A percentile compares a stretch with the other conserved stretches of the same genome.
These are phyloP conservation scores for Cnemophilus loriae DNA, from an alignment of 2,113 vertebrate genomes.

Conservation along the genomic window DNA sequence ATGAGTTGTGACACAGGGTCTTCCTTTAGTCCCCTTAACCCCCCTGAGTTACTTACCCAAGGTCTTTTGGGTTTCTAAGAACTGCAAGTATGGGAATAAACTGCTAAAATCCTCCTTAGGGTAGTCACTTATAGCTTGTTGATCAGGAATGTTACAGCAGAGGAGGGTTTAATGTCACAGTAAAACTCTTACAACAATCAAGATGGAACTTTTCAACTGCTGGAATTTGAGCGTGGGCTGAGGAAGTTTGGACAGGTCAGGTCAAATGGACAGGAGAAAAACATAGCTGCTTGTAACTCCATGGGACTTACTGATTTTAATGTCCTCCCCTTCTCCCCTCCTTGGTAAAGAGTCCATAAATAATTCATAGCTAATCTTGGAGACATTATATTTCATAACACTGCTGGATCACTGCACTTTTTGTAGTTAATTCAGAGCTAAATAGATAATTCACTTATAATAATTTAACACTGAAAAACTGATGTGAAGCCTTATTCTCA, in stretches of 20 bases:
- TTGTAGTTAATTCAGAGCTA: background rate
- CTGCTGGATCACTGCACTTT: background rate
- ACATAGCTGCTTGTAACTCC: too few species aligned
- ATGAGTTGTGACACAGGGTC: background rate
- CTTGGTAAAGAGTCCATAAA: background rate
- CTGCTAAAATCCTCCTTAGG: background rate
- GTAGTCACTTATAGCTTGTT: background rate
- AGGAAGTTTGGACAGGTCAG: background rate
- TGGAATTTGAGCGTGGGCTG: background rate
- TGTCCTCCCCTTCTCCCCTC: accelerated
- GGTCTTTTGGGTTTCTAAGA: background rate
- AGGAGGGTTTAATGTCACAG: background rate
- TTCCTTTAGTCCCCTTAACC: background rate
- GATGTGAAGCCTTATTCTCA: background rate
- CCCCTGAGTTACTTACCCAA: background rate
- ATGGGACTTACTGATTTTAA: background rate
- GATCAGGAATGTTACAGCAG: background rate
- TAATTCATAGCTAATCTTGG: background rate
- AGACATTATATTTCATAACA: background rate
- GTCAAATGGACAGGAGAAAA: background rate
- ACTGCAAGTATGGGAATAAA: background rate
- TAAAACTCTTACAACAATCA: background rate
- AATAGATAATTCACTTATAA: background rate
- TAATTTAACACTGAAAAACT: background rate
- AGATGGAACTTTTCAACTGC: background rate